phyloP scores from a whole-genome alignment of 2,113 vertebrate genomes.

The Zosterops borbonicus region DNA sequence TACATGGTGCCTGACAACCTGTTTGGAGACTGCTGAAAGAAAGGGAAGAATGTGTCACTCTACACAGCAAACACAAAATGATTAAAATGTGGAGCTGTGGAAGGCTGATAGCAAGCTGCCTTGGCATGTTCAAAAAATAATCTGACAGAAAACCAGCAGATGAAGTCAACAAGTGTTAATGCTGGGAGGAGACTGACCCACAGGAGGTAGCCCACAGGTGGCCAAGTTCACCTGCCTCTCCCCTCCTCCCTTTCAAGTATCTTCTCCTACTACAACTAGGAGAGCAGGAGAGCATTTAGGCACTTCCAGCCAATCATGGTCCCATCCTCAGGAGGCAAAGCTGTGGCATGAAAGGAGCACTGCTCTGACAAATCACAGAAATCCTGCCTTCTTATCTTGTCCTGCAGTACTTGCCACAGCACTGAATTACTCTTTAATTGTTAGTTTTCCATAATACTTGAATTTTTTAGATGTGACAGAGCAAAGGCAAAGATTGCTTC shows the following conservation, averaged over 20 bases:
- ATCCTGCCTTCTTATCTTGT: neutral
- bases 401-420: neutral
- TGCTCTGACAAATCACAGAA: neutral
- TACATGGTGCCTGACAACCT: neutral
- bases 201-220: neutral
- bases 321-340: neutral
- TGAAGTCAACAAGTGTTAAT: neutral
- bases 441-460: neutral
- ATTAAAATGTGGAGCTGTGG: neutral
- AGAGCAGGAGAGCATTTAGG: rapidly evolving
- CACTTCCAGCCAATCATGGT: rapidly evolving
- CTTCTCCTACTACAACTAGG: neutral
- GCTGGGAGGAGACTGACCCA: neutral
- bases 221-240: neutral
- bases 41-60: neutral
- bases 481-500: neutral
- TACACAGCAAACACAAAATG: too few species aligned
- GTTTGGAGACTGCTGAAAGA: neutral
- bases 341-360: neutral
- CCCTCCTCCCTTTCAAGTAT: neutral
- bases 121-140: neutral
- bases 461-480: neutral
- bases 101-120: rapidly evolving
- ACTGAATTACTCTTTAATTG: neutral
- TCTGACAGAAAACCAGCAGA: neutral